Base-by-base conservation (phyloP, 2,113 vertebrate genomes). In the Oreochromis niloticus region DNA sequence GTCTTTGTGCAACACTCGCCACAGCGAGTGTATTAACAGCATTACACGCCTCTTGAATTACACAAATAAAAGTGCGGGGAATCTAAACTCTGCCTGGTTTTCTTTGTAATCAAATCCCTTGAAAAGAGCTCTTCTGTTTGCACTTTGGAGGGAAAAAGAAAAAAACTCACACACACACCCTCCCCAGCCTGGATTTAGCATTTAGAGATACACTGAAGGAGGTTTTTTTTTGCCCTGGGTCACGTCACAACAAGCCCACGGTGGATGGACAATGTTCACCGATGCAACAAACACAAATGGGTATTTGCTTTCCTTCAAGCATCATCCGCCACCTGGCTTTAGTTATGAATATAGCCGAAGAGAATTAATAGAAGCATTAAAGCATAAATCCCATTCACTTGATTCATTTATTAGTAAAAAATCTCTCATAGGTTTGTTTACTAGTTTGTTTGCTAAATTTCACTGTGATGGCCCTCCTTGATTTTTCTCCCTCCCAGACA, bases 181-280 rank as follows among this genome's bases (percentile, higher is more conserved):
- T 24, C 41, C 16, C 9, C 59, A 10, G 34, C 30, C 85, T 59
- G 83, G 78, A 17, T 87, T 63, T 81, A 61, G 81, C 61, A n/a
- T 86, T 85, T 75, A 66, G 87, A 89, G 80, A 89, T 12, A 34
- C 80, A 27, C 59, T 27, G 80, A 52, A 34, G 66, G 85, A 90
- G 27, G 86, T 84, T 71, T 87, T 80, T 54, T 87, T 93, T 61
- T 10, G 92, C 92, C 94, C 66, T 73, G 13, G 92, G 94, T 95
- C 91, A 93, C 71, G 78, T 90, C 87, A 85, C 91, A 81, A 87
- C 92, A 87, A 86, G 75, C 90, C 91, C 87, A 87, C 71, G 61
- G 68, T 91, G 93, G 91, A 95, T 95, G 91, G 93, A 94, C 93
- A 93, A 91, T 95, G 94, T 95, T 94, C 93, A 95, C 82, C 89